Conservation (phyloP, 2,113 vertebrate species). For the Progne subis region DNA sequence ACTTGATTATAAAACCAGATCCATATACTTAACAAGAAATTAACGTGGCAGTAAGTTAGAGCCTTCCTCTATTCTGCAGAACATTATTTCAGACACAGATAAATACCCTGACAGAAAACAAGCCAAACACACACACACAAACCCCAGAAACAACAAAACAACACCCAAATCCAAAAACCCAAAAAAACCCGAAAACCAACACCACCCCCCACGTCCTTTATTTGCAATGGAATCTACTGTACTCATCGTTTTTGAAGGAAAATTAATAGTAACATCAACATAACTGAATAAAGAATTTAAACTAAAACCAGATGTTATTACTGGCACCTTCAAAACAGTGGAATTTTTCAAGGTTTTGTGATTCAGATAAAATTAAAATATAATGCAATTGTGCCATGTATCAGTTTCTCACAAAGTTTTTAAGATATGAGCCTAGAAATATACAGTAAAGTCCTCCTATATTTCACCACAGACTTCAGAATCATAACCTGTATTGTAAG, state of each 20-base stretch:
- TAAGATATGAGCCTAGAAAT: not conserved
- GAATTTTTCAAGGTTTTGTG: constrained; percentile 17
- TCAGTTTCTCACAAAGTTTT: not conserved
- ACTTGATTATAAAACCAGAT: not conserved
- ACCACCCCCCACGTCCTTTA: not conserved
- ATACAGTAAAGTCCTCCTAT: not conserved
- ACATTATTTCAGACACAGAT: not conserved
- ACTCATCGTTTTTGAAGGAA: not conserved
- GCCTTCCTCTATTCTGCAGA: not conserved
- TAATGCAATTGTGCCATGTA: not conserved
- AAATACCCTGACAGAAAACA: not conserved
- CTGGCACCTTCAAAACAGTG: not conserved
- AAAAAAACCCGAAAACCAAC: not conserved
- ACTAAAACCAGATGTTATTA: constrained; percentile 30
- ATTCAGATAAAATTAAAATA: not conserved
- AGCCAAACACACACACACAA: not conserved
- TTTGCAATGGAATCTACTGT: not conserved
- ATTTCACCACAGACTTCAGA: not conserved
- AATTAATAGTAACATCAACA: not conserved
- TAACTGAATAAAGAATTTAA: constrained; percentile 17
- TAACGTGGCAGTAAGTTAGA: not conserved
- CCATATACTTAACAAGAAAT: not conserved
- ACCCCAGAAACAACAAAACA: not conserved
- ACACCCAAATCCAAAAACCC: not conserved
- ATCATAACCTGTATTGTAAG: not conserved